Evolutionary conservation across 2,797 vertebrate genomes (phyloP), one percentile per base, ranked within the genome.

Genomic region (Rhinophrynus dorsalis): DNA sequence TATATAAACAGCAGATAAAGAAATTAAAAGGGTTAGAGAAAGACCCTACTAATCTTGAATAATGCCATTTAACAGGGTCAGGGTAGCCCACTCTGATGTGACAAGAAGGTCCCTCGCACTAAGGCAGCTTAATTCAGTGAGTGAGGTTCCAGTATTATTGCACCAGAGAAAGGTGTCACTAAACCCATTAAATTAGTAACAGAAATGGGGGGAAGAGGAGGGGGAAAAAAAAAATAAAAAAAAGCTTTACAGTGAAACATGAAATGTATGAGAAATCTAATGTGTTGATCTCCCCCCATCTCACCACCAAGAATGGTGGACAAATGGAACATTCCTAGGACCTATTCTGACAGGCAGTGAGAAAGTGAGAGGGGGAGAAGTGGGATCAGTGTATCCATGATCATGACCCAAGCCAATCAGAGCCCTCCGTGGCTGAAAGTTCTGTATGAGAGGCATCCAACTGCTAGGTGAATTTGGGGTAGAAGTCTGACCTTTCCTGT

Each of bases 311-410:
- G n/a, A 45, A 37, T 11, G 4, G 23, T 26, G 29, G n/a, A 11
- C 57, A 54, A 33, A 42, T 30, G 23, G 9, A 40, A 40, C 45
- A 24, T 42, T 40, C 60, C 37, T 7, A 42, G 17, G 40, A 48
- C 48, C 61, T 58, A 32, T 18, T 45, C 20, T 33, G 27, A 60
- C 6, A 10, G 21, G 40, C 42, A 30, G 54, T 37, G 42, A 55
- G 42, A 68, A 26, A 26, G 7, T n/a, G 20, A 29, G 15, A 33
- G 26, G 20, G 56, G n/a, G 35, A 27, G 24, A 69, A 6, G 30
- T 38, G 32, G 33, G 52, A 58, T 72, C 52, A 72, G 50, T 65
- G 54, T 65, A 58, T 65, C 44, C 52, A 65, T 50, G 52, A 58
- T 23, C 40, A 40, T 29, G 21, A 29, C 44, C 59, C 15, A 44